Evolutionary conservation across 2,888 invertebrate genomes (phyloP).

Genomic region (Drosophila macrospina): DNA sequence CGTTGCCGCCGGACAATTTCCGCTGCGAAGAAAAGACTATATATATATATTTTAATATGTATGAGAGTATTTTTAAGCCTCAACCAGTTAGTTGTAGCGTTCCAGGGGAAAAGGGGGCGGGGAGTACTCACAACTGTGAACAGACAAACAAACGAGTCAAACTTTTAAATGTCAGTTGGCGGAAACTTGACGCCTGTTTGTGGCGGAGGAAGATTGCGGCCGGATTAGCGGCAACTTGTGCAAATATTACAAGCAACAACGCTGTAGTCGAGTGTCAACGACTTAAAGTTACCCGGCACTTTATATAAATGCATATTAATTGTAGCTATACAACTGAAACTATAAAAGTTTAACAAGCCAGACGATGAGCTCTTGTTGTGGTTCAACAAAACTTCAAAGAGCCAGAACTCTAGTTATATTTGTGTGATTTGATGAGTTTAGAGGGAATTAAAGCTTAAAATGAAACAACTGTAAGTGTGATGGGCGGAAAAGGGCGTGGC

Average conservation of each 20-base stretch:
- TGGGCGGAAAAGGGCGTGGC: too few species aligned
- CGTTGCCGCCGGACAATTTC: slow-evolving; percentile 75
- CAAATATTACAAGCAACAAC: slow-evolving; percentile 37
- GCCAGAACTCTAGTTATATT: too few species aligned
- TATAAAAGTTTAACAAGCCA: too few species aligned
- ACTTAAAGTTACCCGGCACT: neutral
- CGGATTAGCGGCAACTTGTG: slow-evolving; percentile 56
- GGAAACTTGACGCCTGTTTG: slow-evolving; percentile 50
- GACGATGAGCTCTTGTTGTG: too few species aligned
- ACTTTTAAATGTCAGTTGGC: slow-evolving; percentile 64
- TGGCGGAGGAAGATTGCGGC: slow-evolving; percentile 33
- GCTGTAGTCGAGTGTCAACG: neutral
- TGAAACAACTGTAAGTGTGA: too few species aligned
- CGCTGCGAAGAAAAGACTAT: slow-evolving; percentile 43
- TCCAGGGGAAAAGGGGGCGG: neutral
- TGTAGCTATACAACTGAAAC: too few species aligned
- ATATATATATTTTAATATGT: slow-evolving; percentile 47
- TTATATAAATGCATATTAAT: neutral
- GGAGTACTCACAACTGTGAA: slow-evolving; percentile 13
- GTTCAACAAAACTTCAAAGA: too few species aligned
- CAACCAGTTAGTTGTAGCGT: slow-evolving; percentile 3
- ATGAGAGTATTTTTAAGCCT: slow-evolving; percentile 52
- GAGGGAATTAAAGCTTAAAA: too few species aligned
- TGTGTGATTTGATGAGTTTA: too few species aligned
- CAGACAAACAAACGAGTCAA: slow-evolving; percentile 54